Evolutionary conservation across 1,140 invertebrate genomes (phyloP), one percentile per base, ranked within the genome.

Genomic region (Caligus rogercresseyi): DNA sequence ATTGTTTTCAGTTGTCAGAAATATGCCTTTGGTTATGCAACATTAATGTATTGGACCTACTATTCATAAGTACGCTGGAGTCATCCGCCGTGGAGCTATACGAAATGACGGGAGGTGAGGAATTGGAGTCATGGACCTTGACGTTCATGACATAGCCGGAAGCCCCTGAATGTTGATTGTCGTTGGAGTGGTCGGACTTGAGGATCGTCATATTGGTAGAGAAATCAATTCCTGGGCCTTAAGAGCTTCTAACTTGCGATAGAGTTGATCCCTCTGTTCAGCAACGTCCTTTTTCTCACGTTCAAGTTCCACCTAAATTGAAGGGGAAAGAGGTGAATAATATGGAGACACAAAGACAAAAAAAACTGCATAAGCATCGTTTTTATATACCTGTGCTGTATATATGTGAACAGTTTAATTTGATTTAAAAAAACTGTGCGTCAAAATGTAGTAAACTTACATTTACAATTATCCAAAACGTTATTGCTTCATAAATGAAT

Each of bases 231-330:
- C 85, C 85, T 85, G 82, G 61, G 78, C 80, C 26, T 83, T 81
- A 0, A 90, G 74, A 23, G 82, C 77, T 68, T 91, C 86, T 68
- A 90, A 77, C 70, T 87, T 81, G 25, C 86, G 73, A 71, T 89
- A 91, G 14, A 93, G 74, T 65, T 88, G 82, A 69, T 93, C 89
- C 11, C 88, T 72, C 72, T 93, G 88, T 67, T 89, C 83, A 15
- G 79, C 81, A 14, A 92, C 80, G 69, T 92, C 88, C 31, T 81
- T 80, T 71, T 90, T 83, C 67, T 90, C 84, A 13, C 79, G 77
- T 14, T 79, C 75, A 14, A 86, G 69, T 70, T 83, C 79, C 67
- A 84, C 81, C 70, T 83, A 71, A 19, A 72, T 52, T 64, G 69
- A 43, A 56, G 60, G 13, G 51, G 2, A n/a, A 31, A n/a, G 19